These are phyloP conservation scores for Callosobruchus maculatus DNA, from an alignment of 2,888 invertebrate species.

Conservation along the genomic window DNA sequence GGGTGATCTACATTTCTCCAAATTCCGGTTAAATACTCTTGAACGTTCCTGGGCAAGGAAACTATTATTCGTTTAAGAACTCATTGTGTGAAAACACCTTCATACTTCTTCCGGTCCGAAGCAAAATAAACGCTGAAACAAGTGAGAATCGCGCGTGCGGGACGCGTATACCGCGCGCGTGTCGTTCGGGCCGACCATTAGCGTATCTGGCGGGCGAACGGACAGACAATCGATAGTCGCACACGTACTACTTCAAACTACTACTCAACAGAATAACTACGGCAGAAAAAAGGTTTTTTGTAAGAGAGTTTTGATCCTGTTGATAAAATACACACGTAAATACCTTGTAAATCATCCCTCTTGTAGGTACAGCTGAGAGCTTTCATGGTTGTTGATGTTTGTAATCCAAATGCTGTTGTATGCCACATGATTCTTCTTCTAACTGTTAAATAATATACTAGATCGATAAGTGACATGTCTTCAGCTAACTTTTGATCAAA, in stretches of 20 bases:
- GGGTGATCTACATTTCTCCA: too few relatives aligned
- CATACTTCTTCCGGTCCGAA: not conserved
- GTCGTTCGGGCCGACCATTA: not conserved
- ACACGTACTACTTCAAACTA: not conserved
- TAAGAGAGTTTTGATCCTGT: constrained; percentile 12
- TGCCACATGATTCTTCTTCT: not conserved
- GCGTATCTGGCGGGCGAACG: not conserved
- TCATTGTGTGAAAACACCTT: not conserved
- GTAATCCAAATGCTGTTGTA: not conserved
- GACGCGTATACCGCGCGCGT: not conserved
- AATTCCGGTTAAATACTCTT: too few relatives aligned
- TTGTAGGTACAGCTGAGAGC: not conserved
- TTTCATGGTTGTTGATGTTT: not conserved
- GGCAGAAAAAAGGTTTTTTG: constrained; percentile 32
- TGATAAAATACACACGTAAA: constrained; percentile 17
- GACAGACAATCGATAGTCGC: not conserved
- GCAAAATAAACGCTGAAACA: not conserved
- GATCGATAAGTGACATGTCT: too few relatives aligned
- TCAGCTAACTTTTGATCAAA: too few relatives aligned
- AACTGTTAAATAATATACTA: not conserved
- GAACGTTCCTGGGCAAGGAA: too few relatives aligned
- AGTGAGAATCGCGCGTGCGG: not conserved
- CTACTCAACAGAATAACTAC: constrained; percentile 21
- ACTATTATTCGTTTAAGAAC: not conserved
- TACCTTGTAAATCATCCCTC: constrained; percentile 37